Base-by-base conservation (phyloP, 2,113 vertebrate species). In the Odocoileus hemionus region DNA sequence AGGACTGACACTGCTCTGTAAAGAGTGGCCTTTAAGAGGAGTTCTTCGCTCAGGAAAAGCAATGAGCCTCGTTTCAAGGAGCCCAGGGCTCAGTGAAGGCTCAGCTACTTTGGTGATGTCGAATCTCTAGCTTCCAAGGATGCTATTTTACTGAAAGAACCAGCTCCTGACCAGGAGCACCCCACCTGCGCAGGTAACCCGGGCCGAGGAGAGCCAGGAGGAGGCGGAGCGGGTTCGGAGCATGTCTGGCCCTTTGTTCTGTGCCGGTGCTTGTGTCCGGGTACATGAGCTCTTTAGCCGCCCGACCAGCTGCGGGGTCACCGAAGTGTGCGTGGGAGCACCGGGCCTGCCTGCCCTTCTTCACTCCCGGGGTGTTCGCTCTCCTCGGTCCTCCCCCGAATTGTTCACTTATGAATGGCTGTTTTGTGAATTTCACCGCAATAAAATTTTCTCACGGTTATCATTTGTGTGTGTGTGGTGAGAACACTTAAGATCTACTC, bases 121-220 rank as follows among this genome's bases (percentile, higher is more conserved):
- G 26, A 95, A 58, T 6, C 30, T 83, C 64, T 74, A 80, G 54
- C 47, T 43, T 82, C 50, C 55, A 54, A 85, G 61, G 50, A 52
- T 57, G 45, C 10, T 52, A 89, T 45, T 97, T 88, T 43, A 17
- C 58, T 50, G 52, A 47, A 52, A 57, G 64, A 67, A 47, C 52
- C 57, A 55, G 7, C 33, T 61, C 45, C 64, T 47, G 23, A 57
- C 10, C 28, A 21, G 86, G 50, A 60, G 45, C 76, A 47, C 3
- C 17, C 13, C 43, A 98, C 97, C 98, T 98, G 98, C 89, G 58
- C 97, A 97, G 98, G 98, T 98, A 97, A 95, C 78, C 33, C 0
- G 43, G 88, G 89, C 70, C 28, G 52, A 4, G 16, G 60, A 33
- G 33, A 82, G 39, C 91, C 17, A 19, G 92, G 39, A 9, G 82